Conservation (phyloP, 2,797 vertebrate species). For the Cuniculus paca region DNA sequence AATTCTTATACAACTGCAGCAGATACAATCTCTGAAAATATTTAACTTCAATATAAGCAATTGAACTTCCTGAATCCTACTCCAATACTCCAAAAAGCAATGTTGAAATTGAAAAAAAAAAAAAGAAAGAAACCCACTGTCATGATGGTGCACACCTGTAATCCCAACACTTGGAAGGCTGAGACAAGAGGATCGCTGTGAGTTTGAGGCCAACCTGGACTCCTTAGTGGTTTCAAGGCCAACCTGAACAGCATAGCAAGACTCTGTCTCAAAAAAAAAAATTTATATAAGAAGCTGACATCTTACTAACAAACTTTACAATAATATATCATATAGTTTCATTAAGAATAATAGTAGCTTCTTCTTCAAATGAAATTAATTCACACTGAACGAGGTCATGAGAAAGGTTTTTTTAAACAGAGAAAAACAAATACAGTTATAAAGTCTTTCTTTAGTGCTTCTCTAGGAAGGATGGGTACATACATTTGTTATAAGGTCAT, state of each 20-base stretch:
- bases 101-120: neutral
- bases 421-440: neutral
- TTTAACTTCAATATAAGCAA: neutral
- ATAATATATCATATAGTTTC: neutral
- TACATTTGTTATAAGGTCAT: neutral
- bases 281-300: neutral
- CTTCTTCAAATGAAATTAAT: conserved; percentile 43
- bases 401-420: neutral
- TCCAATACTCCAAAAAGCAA: neutral
- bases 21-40: neutral
- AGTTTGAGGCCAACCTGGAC: neutral
- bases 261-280: neutral
- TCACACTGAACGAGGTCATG: neutral
- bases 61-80: neutral
- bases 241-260: neutral
- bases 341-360: neutral
- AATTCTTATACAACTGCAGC: neutral
- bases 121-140: neutral
- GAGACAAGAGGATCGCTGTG: neutral
- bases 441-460: neutral
- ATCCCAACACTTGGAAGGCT: neutral
- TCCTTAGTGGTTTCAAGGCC: neutral
- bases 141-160: neutral
- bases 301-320: neutral
- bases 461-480: neutral